phyloP scores from a whole-genome alignment of 2,888 invertebrate species.

The Lumbricus terrestris region DNA sequence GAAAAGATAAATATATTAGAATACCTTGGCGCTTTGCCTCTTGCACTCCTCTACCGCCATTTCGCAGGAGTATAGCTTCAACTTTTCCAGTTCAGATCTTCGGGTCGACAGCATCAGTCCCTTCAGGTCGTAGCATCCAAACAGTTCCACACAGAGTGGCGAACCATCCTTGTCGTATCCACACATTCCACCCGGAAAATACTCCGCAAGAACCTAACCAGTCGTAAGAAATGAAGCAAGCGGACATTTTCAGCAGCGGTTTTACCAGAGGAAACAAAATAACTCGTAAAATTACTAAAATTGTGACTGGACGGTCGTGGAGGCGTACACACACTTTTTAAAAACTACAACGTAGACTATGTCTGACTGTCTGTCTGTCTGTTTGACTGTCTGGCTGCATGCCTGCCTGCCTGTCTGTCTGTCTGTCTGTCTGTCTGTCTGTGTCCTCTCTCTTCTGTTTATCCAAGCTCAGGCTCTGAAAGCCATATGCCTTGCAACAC shows the following conservation, averaged over 20 bases:
- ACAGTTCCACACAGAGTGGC: slow-evolving; percentile 53
- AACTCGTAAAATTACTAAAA: too few species aligned
- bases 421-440: too few species aligned
- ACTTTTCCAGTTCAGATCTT: slow-evolving; percentile 54
- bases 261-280: neutral
- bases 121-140: slow-evolving; percentile 56
- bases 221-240: neutral
- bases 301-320: too few species aligned
- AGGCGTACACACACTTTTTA: too few species aligned
- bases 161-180: slow-evolving; percentile 57
- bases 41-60: slow-evolving; percentile 39
- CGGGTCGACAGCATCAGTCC: slow-evolving; percentile 55
- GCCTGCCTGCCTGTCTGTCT: too few species aligned
- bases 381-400: too few species aligned
- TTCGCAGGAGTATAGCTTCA: slow-evolving; percentile 54
- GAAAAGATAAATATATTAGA: neutral
- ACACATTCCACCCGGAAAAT: slow-evolving; percentile 54
- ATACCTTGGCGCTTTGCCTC: slow-evolving; percentile 51
- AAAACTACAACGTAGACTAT: too few species aligned
- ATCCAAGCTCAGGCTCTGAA: too few species aligned
- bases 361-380: too few species aligned
- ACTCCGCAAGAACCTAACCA: slow-evolving; percentile 51
- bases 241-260: neutral
- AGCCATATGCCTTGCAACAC: too few species aligned
- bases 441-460: too few species aligned